Evolutionary conservation across 2,888 invertebrate genomes (phyloP).

Genomic region (Drosophila koepferae): DNA sequence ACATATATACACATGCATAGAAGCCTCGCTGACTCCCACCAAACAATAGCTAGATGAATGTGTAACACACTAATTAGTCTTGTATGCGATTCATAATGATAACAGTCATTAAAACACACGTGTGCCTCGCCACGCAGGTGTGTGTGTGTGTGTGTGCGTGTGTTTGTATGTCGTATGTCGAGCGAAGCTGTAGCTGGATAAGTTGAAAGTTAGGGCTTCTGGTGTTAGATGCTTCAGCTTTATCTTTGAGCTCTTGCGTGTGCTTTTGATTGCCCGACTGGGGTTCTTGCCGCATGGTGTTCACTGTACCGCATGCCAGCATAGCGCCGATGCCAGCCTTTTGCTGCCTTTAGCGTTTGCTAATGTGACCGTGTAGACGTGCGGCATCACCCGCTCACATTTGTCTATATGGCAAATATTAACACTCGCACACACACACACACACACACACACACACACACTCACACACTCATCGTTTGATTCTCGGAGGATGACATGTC

Average conservation of each 20-base stretch:
- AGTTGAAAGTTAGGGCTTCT: background rate
- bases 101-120: conserved; percentile 76
- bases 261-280: conserved; percentile 19
- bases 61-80: conserved; percentile 78
- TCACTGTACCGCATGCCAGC: conserved; percentile 13
- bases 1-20: background rate
- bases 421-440: conserved; percentile 33
- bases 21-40: conserved; percentile 27
- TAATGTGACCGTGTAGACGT: conserved; percentile 15
- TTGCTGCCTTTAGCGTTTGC: conserved; percentile 67
- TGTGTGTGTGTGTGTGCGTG: conserved; percentile 23
- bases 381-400: conserved; percentile 8
- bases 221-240: conserved; percentile 2
- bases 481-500: conserved; percentile 80
- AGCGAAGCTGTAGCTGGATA: conserved; percentile 17
- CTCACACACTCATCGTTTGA: conserved; percentile 51
- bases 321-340: conserved; percentile 9
- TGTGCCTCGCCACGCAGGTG: conserved; percentile 18
- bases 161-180: conserved; percentile 23
- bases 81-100: conserved; percentile 81
- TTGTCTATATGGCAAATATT: conserved; percentile 28
- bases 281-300: conserved; percentile 26
- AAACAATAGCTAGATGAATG: conserved; percentile 72
- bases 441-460: background rate
- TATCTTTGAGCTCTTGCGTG: conserved; percentile 16